Conservation (phyloP, 2,113 vertebrate genomes). For the Bos taurus region DNA sequence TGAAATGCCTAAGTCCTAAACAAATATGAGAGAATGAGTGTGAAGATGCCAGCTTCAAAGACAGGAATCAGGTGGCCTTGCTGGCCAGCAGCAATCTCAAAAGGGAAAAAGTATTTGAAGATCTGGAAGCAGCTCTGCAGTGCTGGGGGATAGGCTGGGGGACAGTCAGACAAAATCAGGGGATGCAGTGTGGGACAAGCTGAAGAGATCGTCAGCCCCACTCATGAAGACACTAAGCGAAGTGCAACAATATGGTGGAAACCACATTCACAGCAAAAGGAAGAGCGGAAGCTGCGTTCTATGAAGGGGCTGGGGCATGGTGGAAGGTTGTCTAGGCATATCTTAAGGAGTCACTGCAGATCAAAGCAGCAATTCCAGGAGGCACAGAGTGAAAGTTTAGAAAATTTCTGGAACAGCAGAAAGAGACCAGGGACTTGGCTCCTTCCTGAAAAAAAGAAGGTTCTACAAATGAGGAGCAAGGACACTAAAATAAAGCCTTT, state of each 20-base stretch:
- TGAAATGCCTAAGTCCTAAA: constrained; percentile 6
- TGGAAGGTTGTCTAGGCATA: neutral
- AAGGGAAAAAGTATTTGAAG: neutral
- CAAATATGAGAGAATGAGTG: neutral
- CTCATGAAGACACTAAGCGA: neutral
- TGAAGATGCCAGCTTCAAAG: neutral
- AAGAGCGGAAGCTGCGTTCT: neutral
- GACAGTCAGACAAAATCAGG: neutral
- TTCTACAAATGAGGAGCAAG: neutral
- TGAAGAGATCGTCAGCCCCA: neutral
- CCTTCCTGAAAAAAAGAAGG: neutral
- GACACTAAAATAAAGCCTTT: neutral
- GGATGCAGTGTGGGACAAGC: neutral
- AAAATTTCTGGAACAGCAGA: neutral
- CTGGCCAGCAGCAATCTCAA: neutral
- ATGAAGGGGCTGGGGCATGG: neutral
- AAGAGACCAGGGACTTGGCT: neutral
- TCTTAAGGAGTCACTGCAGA: neutral
- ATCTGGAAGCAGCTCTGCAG: neutral
- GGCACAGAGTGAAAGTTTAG: neutral
- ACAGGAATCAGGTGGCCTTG: neutral
- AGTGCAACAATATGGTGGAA: neutral
- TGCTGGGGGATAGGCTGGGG: neutral
- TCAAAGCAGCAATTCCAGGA: constrained; percentile 9
- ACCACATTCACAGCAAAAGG: neutral